Conservation (phyloP, 64 coral and sea anemone genomes). For the Astreopora myriophthalma region DNA sequence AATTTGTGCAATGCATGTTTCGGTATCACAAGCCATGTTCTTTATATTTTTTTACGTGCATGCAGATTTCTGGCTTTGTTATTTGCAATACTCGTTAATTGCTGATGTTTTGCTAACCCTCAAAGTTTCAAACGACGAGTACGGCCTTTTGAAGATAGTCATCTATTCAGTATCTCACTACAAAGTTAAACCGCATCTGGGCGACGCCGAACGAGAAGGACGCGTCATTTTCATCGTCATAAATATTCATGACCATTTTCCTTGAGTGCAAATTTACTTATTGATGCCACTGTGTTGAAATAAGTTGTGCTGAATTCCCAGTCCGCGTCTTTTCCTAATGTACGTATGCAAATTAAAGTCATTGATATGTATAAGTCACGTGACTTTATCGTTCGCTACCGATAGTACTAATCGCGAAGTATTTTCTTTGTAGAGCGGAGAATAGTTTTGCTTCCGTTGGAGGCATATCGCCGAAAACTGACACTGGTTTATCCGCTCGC, state of each 20-base stretch:
- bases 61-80: neutral
- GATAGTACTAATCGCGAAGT: neutral
- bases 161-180: no score
- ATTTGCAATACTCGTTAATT: neutral
- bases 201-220: neutral
- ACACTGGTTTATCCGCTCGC: neutral
- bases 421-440: slow-evolving; percentile 21
- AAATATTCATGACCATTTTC: neutral
- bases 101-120: neutral
- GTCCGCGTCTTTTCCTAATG: neutral
- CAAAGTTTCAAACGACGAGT: neutral
- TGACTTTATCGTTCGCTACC: neutral
- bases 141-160: neutral
- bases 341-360: slow-evolving; percentile 35
- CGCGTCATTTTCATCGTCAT: neutral
- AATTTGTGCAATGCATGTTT: no score
- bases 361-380: slow-evolving; percentile 6
- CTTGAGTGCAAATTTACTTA: neutral
- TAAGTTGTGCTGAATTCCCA: neutral
- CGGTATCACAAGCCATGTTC: no score
- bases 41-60: neutral
- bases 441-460: slow-evolving; percentile 31
- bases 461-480: neutral
- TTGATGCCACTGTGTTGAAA: neutral
- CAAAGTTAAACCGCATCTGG: neutral